Percentiles rank a stretch among this genome's conserved stretches.
These are phyloP conservation scores for Drosophila murphyi DNA, from an alignment of 1,140 invertebrate species.

Conservation along the genomic window DNA sequence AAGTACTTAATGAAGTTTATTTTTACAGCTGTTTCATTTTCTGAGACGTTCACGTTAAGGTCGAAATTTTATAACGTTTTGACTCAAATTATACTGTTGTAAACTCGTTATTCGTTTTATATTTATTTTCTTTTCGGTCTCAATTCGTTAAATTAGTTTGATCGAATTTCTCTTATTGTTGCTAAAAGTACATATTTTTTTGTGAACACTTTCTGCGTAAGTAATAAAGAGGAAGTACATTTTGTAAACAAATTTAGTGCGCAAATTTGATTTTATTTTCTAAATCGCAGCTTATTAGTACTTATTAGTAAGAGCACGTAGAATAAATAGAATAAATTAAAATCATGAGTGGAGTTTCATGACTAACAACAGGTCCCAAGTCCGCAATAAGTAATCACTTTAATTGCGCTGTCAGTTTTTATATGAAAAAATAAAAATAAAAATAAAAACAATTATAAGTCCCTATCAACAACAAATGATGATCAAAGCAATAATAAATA, in stretches of 20 bases:
- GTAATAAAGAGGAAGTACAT: not conserved
- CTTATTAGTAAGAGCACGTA: not conserved
- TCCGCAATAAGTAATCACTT: conserved; percentile 18
- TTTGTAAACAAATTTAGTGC: not conserved
- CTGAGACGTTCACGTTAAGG: conserved; percentile 3
- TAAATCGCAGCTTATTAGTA: not conserved
- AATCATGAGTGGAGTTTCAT: not conserved
- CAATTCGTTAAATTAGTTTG: not conserved
- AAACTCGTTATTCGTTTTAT: conserved; percentile 21
- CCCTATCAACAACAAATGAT: conserved; percentile 3
- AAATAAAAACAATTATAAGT: conserved; percentile 10
- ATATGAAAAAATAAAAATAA: no score
- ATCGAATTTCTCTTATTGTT: not conserved
- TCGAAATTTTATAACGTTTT: conserved; percentile 10
- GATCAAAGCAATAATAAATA: conserved; percentile 10
- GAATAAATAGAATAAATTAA: not conserved
- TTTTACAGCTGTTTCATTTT: conserved; percentile 42
- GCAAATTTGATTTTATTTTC: conserved; percentile 6
- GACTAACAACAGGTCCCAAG: conserved; percentile 7
- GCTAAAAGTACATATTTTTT: not conserved
- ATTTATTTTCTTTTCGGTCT: not conserved
- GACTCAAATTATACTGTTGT: conserved; percentile 5
- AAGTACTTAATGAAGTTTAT: conserved; percentile 28
- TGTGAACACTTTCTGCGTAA: not conserved
- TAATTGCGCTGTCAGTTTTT: conserved; percentile 12